Base-by-base conservation (phyloP, 92 coral and sea anemone genomes). In the Ricordea florida region DNA sequence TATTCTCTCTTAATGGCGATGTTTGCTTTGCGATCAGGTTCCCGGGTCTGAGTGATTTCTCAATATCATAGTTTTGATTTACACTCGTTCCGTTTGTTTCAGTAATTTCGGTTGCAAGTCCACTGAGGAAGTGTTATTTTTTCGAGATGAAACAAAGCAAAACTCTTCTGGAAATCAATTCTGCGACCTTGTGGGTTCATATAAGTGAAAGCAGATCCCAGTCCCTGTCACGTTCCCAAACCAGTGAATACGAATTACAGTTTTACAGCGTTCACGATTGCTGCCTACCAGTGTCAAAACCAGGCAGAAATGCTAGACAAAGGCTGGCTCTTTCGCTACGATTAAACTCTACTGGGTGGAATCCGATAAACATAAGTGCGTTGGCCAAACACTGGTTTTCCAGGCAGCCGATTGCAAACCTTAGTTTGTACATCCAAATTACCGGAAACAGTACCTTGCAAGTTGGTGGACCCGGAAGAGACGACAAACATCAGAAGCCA, bases 161-260 rank as follows among this genome's bases (percentile, higher is more conserved):
- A 7, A 3, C 41, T 27, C 18, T 3, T 6, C 37, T 70, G 22
- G 31, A 52, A 49, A 55, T 70, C 10, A 29, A 29, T 38, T 53
- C 77, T 26, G 66, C 77, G 13, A 40, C 40, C 29, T 41, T 70
- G 46, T 70, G 77, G 77, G 26, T 70, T 23, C 41, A n/a, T 42
- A 29, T 70, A 4, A 17, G 2, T 3, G 52, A 40, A 10, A 11
- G 30, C 6, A 11, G 11, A 14, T 15, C 63, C 6, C 53, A 18
- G 31, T 37, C 77, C 2, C 22, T 21, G 26, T 52, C 27, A 15
- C 27, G 8, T 3, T 29, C 26, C 14, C 18, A 34, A 20, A 37
- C 16, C 29, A 28, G 20, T 4, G 13, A n/a, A 21, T 4, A 57
- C 14, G 9, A 37, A 10, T 13, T 70, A 21, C n/a, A 13, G 17